A percentile compares a stretch with the other conserved stretches of the same genome.
These are phyloP conservation scores for Poeciliopsis presidionis DNA, from an alignment of 2,797 vertebrate species.

Conservation along the genomic window DNA sequence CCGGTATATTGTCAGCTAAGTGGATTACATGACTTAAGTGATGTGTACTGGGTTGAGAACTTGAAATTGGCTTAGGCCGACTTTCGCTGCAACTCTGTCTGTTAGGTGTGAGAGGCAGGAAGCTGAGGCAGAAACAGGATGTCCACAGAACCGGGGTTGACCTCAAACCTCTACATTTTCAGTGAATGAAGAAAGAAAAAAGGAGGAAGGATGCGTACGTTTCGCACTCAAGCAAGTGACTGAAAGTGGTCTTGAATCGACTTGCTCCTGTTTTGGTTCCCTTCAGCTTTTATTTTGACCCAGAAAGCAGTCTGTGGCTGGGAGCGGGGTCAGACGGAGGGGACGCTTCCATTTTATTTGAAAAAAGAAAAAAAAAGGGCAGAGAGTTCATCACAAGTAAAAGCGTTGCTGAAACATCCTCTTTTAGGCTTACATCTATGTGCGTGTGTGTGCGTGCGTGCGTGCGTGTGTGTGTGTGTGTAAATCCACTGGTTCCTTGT, in stretches of 20 bases:
- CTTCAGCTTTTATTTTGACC: slow-evolving; percentile 42
- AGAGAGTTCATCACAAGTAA: slow-evolving; percentile 48
- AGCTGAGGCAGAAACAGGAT: slow-evolving; percentile 64
- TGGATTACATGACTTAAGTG: slow-evolving; percentile 50
- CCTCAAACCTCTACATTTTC: slow-evolving; percentile 28
- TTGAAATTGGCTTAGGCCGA: slow-evolving; percentile 6
- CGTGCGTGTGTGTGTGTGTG: background rate
- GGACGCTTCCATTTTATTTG: slow-evolving; percentile 39
- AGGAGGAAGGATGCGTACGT: background rate
- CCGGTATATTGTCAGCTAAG: slow-evolving; percentile 42
- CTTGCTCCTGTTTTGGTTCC: slow-evolving; percentile 57
- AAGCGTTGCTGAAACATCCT: slow-evolving; percentile 40
- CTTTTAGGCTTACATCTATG: background rate
- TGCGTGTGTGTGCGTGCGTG: background rate
- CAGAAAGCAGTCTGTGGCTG: slow-evolving; percentile 27
- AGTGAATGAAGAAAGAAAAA: slow-evolving; percentile 14
- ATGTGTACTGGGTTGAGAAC: slow-evolving; percentile 43
- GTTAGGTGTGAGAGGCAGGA: slow-evolving; percentile 66
- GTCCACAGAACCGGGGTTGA: slow-evolving; percentile 56
- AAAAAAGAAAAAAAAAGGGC: slow-evolving; percentile 2
- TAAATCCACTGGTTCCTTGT: slow-evolving; percentile 24
- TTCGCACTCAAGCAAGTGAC: slow-evolving; percentile 19
- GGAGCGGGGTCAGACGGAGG: background rate
- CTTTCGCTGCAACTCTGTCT: slow-evolving; percentile 24
- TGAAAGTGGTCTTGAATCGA: slow-evolving; percentile 39